Percentiles rank a stretch among this genome's conserved stretches.
phyloP scores from a whole-genome alignment of 2,888 invertebrate species.

The Scaptomyza caliginosa region DNA sequence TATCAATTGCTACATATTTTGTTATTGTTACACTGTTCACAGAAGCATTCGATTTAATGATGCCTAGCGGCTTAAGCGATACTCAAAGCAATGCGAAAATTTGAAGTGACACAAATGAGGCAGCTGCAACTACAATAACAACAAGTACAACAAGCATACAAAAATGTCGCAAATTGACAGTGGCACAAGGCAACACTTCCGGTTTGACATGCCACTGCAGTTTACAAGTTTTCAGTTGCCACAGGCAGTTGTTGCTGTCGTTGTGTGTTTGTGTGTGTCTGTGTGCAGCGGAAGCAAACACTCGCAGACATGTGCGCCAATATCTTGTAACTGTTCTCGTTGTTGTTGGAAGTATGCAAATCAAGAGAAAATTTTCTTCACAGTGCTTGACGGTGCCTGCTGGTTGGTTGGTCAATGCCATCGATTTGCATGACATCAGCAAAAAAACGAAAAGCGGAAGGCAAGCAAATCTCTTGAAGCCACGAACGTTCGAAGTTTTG shows the following conservation, averaged over 20 bases:
- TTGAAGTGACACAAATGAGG: conserved; percentile 51
- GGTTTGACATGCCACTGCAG: conserved; percentile 53
- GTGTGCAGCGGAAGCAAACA: conserved; percentile 38
- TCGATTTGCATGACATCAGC: conserved; percentile 39
- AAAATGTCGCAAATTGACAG: conserved; percentile 60
- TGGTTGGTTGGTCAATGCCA: conserved; percentile 33
- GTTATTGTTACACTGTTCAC: conserved; percentile 8
- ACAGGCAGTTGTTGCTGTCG: conserved; percentile 26
- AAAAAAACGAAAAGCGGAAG: background rate
- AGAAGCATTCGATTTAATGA: conserved; percentile 54
- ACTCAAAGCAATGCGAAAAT: conserved; percentile 45
- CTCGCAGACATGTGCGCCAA: conserved; percentile 41
- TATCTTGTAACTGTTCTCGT: conserved; percentile 31
- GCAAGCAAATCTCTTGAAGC: conserved; percentile 22
- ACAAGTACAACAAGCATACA: background rate
- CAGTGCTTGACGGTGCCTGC: conserved; percentile 22
- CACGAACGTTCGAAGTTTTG: conserved; percentile 13
- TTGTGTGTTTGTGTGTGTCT: conserved; percentile 11
- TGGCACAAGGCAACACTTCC: conserved; percentile 69
- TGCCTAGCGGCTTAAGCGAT: conserved; percentile 53
- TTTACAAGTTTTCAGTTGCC: conserved; percentile 40
- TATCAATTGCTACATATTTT: conserved; percentile 3
- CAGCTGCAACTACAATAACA: conserved; percentile 34
- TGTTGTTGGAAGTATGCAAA: conserved; percentile 56
- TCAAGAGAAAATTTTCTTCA: conserved; percentile 41